A percentile compares a stretch with the other conserved stretches of the same genome.
phyloP scores from a whole-genome alignment of 2,113 vertebrate species.

The Chloroceryle aenea region DNA sequence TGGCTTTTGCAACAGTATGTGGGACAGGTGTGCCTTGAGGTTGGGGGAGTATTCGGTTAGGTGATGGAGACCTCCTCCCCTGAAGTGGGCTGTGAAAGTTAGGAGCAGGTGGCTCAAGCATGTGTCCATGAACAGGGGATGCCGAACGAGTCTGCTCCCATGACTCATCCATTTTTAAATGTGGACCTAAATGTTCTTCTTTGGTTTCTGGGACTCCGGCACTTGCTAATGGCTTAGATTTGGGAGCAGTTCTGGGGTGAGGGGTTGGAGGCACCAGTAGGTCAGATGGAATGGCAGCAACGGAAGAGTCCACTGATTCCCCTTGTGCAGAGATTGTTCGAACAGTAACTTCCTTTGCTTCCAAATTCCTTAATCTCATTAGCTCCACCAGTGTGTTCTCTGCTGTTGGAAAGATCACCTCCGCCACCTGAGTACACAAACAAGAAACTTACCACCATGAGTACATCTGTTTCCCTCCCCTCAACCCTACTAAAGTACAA shows the following conservation, averaged over 20 bases:
- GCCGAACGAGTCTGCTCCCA: conserved; percentile 86
- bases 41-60: conserved; percentile 94
- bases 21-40: conserved; percentile 92
- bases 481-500: not conserved
- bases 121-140: conserved; percentile 77
- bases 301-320: conserved; percentile 89
- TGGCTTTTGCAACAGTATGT: conserved; percentile 93
- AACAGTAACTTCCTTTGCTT: conserved; percentile 88
- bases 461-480: not conserved
- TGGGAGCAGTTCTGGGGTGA: conserved; percentile 80
- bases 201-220: conserved; percentile 93
- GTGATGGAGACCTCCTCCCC: conserved; percentile 87
- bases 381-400: conserved; percentile 86
- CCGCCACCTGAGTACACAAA: conserved; percentile 83
- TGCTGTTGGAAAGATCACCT: conserved; percentile 88
- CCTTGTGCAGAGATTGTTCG: conserved; percentile 93
- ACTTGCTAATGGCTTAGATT: conserved; percentile 90
- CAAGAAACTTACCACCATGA: no score
- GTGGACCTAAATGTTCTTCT: conserved; percentile 85
- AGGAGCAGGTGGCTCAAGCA: conserved; percentile 82
- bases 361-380: conserved; percentile 85
- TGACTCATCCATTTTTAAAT: conserved; percentile 76
- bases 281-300: conserved; percentile 84
- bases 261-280: conserved; percentile 88
- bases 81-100: conserved; percentile 67